These are phyloP conservation scores for Megalurothrips usitatus DNA, from an alignment of 2,888 invertebrate genomes.

Conservation along the genomic window DNA sequence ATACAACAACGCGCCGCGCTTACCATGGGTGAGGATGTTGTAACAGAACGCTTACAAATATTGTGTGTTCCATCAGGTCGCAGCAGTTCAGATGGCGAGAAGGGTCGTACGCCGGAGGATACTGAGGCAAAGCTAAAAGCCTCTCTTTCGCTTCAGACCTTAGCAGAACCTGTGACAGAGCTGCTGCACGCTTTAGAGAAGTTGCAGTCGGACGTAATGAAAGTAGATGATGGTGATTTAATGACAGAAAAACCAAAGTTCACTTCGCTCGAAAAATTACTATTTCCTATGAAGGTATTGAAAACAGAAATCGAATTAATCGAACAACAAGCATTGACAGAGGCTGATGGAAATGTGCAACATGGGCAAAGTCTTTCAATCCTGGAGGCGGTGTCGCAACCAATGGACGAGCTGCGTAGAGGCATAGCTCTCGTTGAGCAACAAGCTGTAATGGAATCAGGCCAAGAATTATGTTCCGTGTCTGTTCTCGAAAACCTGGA, in stretches of 20 bases:
- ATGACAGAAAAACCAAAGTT: slow-evolving; percentile 32
- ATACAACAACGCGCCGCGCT: slow-evolving; percentile 33
- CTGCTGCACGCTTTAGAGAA: slow-evolving; percentile 51
- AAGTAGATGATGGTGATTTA: slow-evolving; percentile 46
- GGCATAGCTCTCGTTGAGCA: slow-evolving; percentile 43
- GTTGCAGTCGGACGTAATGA: slow-evolving; percentile 52
- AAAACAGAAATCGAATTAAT: slow-evolving; percentile 35
- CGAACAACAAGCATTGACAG: slow-evolving; percentile 28
- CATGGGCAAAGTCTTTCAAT: slow-evolving; percentile 32
- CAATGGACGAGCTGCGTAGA: slow-evolving; percentile 45
- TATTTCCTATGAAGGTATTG: slow-evolving; percentile 34
- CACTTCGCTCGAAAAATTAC: slow-evolving; percentile 33
- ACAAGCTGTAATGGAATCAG: slow-evolving; percentile 40
- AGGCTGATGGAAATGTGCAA: slow-evolving; percentile 2
- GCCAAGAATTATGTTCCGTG: slow-evolving; percentile 39
- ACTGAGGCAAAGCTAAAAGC: not conserved
- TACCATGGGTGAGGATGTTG: slow-evolving; percentile 31
- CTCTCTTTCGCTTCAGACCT: slow-evolving; percentile 31
- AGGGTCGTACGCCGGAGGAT: not conserved
- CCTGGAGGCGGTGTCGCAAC: slow-evolving; percentile 41
- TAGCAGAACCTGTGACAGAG: slow-evolving; percentile 49
- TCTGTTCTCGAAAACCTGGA: not conserved
- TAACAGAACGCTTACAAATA: slow-evolving; percentile 32
- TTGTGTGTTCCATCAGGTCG: slow-evolving; percentile 6
- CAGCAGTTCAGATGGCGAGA: not conserved